A percentile compares a stretch with the other conserved stretches of the same genome.
phyloP scores from a whole-genome alignment of 2,113 vertebrate species.

The Ranitomeya variabilis region DNA sequence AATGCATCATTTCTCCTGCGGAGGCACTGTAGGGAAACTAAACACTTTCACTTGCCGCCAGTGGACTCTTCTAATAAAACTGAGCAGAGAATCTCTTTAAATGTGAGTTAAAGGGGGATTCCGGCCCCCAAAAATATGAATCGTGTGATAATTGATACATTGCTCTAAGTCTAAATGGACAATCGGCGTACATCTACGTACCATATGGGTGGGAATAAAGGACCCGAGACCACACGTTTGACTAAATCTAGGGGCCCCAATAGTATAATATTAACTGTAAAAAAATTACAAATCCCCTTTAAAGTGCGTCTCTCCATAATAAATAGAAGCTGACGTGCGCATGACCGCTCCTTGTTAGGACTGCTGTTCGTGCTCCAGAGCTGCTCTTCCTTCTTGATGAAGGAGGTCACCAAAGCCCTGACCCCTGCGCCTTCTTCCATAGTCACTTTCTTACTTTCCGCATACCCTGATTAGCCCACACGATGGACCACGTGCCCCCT shows the following conservation, averaged over 20 bases:
- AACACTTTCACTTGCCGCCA: not conserved
- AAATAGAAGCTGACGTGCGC: not conserved
- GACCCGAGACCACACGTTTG: too few species aligned
- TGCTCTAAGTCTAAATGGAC: too few species aligned
- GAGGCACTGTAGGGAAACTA: not conserved
- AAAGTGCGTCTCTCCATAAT: not conserved
- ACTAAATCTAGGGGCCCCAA: too few species aligned
- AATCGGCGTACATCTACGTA: too few species aligned
- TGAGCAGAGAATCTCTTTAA: not conserved
- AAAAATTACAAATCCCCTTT: too few species aligned
- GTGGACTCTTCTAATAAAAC: not conserved
- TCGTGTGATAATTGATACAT: not conserved
- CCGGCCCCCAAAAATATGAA: not conserved
- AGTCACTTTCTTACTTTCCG: not conserved
- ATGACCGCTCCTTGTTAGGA: too few species aligned
- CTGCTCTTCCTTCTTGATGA: not conserved
- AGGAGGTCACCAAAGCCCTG: not conserved
- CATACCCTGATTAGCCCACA: not conserved
- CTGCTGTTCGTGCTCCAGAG: not conserved
- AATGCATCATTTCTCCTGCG: not conserved
- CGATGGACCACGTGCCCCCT: not conserved
- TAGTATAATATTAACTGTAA: too few species aligned
- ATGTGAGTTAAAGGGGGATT: not conserved
- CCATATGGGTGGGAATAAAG: too few species aligned
- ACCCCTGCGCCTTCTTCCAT: not conserved